Conservation (phyloP, 2,888 invertebrate genomes). For the Ophion obscuratus region DNA sequence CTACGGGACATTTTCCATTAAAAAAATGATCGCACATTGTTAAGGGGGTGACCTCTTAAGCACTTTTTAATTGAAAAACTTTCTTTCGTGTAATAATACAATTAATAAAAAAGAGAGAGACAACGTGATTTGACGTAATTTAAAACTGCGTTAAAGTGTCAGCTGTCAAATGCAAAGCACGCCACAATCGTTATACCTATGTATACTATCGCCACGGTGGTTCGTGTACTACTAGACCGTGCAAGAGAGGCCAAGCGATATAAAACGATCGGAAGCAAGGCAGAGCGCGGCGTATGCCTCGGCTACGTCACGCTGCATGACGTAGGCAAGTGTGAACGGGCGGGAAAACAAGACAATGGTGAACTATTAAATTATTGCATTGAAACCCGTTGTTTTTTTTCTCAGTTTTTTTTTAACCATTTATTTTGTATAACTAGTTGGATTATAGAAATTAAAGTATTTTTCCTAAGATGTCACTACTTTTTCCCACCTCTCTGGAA, state of each 20-base stretch:
- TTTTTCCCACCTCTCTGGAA: neutral
- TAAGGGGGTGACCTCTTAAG: neutral
- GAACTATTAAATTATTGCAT: neutral
- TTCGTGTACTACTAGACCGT: neutral
- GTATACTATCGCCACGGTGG: neutral
- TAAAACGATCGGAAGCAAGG: neutral
- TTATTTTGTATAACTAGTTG: neutral
- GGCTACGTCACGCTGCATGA: neutral
- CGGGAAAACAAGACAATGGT: neutral
- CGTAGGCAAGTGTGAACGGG: neutral
- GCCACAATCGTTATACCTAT: neutral
- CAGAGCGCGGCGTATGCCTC: neutral
- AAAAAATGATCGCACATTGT: neutral
- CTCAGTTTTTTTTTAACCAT: neutral
- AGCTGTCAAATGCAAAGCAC: neutral
- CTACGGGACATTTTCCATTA: neutral
- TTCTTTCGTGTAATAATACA: neutral
- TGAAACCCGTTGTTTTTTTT: neutral
- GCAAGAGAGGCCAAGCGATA: neutral
- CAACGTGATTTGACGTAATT: neutral
- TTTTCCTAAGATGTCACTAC: neutral
- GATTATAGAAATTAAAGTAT: neutral
- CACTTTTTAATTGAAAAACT: neutral
- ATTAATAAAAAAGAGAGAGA: neutral
- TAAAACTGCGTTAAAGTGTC: neutral